Conservation (phyloP, 2,888 invertebrate genomes). For the Agrochola litura region DNA sequence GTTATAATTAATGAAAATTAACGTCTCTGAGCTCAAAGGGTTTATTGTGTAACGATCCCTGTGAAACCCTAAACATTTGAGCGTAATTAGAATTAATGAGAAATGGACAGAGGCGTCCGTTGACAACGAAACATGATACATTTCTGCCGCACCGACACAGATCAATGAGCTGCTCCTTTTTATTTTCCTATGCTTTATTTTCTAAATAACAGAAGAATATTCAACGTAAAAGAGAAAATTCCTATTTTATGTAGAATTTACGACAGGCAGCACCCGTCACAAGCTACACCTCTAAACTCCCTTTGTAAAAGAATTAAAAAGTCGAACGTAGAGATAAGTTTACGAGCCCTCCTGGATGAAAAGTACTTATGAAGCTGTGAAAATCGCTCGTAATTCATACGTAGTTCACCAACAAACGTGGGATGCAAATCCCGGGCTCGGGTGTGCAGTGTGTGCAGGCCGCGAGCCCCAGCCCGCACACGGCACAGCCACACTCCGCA, state of each 20-base stretch:
- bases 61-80: constrained; percentile 80
- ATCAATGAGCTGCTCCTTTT: constrained; percentile 52
- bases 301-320: constrained; percentile 65
- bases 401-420: constrained; percentile 77
- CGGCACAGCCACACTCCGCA: constrained; percentile 58
- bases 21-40: constrained; percentile 72
- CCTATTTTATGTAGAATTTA: constrained; percentile 33
- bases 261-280: constrained; percentile 4
- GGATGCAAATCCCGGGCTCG: constrained; percentile 76
- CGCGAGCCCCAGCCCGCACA: constrained; percentile 33
- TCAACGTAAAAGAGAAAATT: constrained; percentile 29
- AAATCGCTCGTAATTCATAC: constrained; percentile 79
- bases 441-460: constrained; percentile 58
- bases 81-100: constrained; percentile 85
- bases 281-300: constrained; percentile 47
- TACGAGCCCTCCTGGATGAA: constrained; percentile 73
- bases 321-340: constrained; percentile 58
- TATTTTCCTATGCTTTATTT: constrained; percentile 33
- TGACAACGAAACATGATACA: constrained; percentile 82
- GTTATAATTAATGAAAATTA: constrained; percentile 71
- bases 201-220: constrained; percentile 17
- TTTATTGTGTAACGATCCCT: constrained; percentile 72
- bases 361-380: constrained; percentile 77
- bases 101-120: constrained; percentile 80
- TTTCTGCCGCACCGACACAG: constrained; percentile 65